phyloP scores from a whole-genome alignment of 2,797 vertebrate genomes.

The Aythya fuligula region DNA sequence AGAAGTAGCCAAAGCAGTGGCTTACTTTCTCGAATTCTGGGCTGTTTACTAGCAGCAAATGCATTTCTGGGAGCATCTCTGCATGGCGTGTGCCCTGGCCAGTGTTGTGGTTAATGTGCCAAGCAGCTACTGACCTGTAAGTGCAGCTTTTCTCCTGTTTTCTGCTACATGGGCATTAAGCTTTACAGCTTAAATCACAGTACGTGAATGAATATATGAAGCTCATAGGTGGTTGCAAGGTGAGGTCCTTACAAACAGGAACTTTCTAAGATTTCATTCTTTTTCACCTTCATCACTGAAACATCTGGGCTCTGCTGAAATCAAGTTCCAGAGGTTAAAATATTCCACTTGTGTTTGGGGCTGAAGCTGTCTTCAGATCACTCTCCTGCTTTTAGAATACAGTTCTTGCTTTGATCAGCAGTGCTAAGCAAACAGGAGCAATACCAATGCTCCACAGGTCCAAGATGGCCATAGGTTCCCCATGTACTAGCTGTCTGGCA shows the following conservation, averaged over 20 bases:
- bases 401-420: constrained; percentile 46
- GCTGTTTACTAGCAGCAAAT: not conserved
- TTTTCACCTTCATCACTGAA: not conserved
- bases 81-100: not conserved
- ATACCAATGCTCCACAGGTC: not conserved
- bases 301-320: not conserved
- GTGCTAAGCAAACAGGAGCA: not conserved
- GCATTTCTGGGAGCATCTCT: not conserved
- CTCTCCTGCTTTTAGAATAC: constrained; percentile 24
- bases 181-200: too few species aligned
- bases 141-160: not conserved
- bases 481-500: not conserved
- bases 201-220: not conserved
- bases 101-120: not conserved
- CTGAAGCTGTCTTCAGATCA: not conserved
- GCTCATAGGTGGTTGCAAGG: not conserved
- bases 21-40: not conserved
- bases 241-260: not conserved
- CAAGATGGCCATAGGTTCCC: not conserved
- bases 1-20: not conserved
- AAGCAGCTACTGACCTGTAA: not conserved
- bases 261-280: not conserved
- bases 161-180: not conserved
- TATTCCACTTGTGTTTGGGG: not conserved
- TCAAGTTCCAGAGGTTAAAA: not conserved